Conservation (phyloP, 2,113 vertebrate species). For the Chaetura pelagica region DNA sequence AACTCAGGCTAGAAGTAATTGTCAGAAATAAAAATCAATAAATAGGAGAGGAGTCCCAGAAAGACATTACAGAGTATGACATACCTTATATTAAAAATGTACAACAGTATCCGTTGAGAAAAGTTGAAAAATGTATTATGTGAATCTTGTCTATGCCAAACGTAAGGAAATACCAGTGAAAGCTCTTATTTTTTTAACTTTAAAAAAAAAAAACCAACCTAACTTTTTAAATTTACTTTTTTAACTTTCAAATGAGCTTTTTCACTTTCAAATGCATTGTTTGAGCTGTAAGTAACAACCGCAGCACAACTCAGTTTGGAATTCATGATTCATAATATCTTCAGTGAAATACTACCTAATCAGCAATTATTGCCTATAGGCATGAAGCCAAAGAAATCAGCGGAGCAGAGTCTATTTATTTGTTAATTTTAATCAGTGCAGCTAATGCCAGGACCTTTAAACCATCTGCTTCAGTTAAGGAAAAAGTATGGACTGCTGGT, state of each 20-base stretch:
- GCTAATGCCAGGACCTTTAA: constrained; percentile 37
- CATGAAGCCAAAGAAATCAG: neutral
- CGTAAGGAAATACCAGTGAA: neutral
- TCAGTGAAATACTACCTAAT: neutral
- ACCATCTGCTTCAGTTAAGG: constrained; percentile 1
- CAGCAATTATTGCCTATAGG: neutral
- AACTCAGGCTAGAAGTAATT: neutral
- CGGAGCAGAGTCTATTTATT: neutral
- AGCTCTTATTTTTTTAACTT: neutral
- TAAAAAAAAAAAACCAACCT: no score
- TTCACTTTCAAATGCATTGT: neutral
- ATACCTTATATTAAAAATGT: neutral
- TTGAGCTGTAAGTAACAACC: neutral
- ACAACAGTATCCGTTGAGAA: neutral
- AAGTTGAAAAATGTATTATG: neutral
- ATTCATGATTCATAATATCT: neutral
- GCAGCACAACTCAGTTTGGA: neutral
- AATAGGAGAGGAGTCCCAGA: neutral
- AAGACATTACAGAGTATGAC: neutral
- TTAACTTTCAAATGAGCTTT: neutral
- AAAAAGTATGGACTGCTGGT: neutral
- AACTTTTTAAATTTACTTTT: neutral
- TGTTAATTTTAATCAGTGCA: constrained; percentile 5
- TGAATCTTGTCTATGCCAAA: neutral
- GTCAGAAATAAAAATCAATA: neutral